Conservation (phyloP, 1,140 invertebrate species). For the Camponotus vicinus region DNA sequence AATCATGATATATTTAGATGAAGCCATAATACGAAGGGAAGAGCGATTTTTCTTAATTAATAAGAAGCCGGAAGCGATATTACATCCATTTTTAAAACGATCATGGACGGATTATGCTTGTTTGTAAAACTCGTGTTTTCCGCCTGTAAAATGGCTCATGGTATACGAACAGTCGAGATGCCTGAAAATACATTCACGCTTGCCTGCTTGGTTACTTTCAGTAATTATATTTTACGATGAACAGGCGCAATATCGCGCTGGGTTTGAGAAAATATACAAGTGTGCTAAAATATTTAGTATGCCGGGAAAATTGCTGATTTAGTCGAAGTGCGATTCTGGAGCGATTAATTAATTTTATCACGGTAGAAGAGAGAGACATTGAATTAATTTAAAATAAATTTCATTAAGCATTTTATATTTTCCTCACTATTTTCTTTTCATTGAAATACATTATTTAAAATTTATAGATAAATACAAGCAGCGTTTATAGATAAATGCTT, state of each 20-base stretch:
- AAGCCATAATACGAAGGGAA: neutral
- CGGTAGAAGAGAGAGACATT: neutral
- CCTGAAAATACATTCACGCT: conserved; percentile 51
- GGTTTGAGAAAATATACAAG: conserved; percentile 12
- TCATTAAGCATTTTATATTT: too few relatives aligned
- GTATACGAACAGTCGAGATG: conserved; percentile 15
- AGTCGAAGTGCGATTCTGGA: neutral
- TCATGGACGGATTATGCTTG: conserved; percentile 23
- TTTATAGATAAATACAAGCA: neutral
- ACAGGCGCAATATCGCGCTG: neutral
- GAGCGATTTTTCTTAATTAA: conserved; percentile 53
- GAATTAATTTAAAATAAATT: neutral
- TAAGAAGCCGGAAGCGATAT: neutral
- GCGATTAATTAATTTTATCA: neutral
- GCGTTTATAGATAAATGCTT: too few relatives aligned
- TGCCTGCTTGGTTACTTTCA: conserved; percentile 1
- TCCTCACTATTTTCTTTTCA: neutral
- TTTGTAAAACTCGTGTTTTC: conserved; percentile 4
- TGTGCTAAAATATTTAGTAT: conserved; percentile 9
- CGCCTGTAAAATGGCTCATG: conserved; percentile 14
- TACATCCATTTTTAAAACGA: conserved; percentile 15
- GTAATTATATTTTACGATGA: conserved; percentile 54
- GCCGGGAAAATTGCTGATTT: neutral
- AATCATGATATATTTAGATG: neutral
- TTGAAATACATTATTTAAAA: neutral